Conservation (phyloP, 2,113 vertebrate genomes). For the Ageneiosus marmoratus region DNA sequence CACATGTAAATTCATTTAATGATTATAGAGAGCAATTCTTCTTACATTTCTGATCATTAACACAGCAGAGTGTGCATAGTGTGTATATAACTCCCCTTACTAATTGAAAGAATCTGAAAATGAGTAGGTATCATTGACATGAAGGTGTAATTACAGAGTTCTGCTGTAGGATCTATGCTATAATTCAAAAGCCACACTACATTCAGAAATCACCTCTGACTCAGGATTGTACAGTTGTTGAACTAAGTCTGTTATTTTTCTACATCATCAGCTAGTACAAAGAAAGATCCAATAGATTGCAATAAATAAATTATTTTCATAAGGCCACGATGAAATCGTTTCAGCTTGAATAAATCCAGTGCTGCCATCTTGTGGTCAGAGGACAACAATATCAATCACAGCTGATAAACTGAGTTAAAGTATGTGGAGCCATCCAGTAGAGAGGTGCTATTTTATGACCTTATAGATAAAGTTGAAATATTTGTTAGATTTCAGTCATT, state of each 20-base stretch:
- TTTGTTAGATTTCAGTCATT: background rate
- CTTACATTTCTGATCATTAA: background rate
- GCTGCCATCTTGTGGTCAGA: conserved; percentile 36
- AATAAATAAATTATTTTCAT: background rate
- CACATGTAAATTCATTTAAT: background rate
- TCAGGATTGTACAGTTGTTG: background rate
- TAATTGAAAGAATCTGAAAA: background rate
- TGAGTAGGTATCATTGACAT: background rate
- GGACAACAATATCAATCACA: background rate
- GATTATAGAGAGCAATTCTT: background rate
- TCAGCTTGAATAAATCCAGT: conserved; percentile 3
- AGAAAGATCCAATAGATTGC: background rate
- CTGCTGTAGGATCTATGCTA: background rate
- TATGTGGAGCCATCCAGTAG: background rate
- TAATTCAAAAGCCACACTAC: background rate
- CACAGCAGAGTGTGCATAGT: background rate
- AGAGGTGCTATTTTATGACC: background rate
- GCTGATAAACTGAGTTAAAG: background rate
- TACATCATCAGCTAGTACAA: background rate
- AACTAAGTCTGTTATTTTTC: background rate
- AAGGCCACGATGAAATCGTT: background rate
- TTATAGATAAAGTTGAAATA: background rate
- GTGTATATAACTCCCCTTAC: background rate
- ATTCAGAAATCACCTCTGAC: background rate
- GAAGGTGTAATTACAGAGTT: background rate